These are phyloP conservation scores for Itoplectis maculator DNA, from an alignment of 2,888 invertebrate species.

Conservation along the genomic window DNA sequence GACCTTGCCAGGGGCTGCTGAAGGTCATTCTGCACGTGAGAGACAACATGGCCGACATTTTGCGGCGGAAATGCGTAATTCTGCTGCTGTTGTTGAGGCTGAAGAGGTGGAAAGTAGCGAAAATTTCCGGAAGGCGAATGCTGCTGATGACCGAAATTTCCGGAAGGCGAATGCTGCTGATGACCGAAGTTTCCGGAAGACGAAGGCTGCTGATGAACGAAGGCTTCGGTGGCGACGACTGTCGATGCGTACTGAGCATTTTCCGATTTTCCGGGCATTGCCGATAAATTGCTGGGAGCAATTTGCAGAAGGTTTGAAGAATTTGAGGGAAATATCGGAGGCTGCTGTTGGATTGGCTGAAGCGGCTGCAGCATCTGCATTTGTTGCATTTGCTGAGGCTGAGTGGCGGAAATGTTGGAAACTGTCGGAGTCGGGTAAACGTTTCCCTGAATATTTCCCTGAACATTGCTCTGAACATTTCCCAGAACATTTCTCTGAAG, in stretches of 20 bases:
- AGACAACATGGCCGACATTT: slow-evolving; percentile 54
- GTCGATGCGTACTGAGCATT: slow-evolving; percentile 63
- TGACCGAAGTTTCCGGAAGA: slow-evolving; percentile 37
- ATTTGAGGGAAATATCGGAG: slow-evolving; percentile 41
- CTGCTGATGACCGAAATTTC: too few relatives aligned
- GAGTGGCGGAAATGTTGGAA: slow-evolving; percentile 16
- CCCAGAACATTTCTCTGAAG: too few relatives aligned
- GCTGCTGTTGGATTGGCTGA: slow-evolving; percentile 45
- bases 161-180: too few relatives aligned
- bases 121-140: too few relatives aligned
- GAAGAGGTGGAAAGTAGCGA: slow-evolving; percentile 48
- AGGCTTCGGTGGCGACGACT: slow-evolving; percentile 63
- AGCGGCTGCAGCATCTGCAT: too few relatives aligned
- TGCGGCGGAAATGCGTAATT: slow-evolving; percentile 60
- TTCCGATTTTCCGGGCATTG: slow-evolving; percentile 58
- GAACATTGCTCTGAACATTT: too few relatives aligned
- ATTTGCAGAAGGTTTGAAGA: slow-evolving; percentile 69
- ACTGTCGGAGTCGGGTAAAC: slow-evolving; percentile 44
- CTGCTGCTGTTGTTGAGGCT: slow-evolving; percentile 55
- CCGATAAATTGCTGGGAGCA: slow-evolving; percentile 71
- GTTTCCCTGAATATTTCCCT: too few relatives aligned
- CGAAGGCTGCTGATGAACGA: slow-evolving; percentile 40
- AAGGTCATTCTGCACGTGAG: slow-evolving; percentile 77
- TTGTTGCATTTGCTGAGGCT: slow-evolving; percentile 39
- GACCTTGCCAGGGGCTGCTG: slow-evolving; percentile 64